Evolutionary conservation across 2,888 invertebrate genomes (phyloP).

Genomic region (Polydrusus tereticollis): DNA sequence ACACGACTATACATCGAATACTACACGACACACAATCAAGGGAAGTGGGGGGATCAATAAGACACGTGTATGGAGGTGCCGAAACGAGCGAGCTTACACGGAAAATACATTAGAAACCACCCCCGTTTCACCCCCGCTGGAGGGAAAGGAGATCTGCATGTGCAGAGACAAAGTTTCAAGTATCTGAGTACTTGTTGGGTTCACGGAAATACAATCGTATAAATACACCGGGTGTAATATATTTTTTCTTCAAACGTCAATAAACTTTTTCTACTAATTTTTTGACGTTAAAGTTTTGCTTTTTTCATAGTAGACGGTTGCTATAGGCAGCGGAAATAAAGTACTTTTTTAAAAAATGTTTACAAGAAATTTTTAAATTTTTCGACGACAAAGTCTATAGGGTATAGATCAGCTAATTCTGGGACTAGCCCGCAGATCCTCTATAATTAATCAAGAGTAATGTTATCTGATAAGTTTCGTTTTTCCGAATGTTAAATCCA

Average conservation of each 20-base stretch:
- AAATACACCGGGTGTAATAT: background rate
- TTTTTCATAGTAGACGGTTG: too few relatives aligned
- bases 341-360: too few relatives aligned
- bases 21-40: slow-evolving; percentile 29
- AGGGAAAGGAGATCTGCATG: slow-evolving; percentile 12
- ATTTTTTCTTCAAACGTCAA: too few relatives aligned
- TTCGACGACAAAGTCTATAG: too few relatives aligned
- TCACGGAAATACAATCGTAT: background rate
- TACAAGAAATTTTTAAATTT: background rate
- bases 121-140: slow-evolving; percentile 6
- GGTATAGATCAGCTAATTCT: background rate
- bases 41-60: slow-evolving; percentile 56
- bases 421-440: background rate
- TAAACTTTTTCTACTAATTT: background rate
- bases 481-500: background rate
- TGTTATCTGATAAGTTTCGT: background rate
- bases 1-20: slow-evolving; percentile 41
- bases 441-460: background rate
- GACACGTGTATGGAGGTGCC: slow-evolving; percentile 69
- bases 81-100: slow-evolving; percentile 64
- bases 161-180: slow-evolving; percentile 16
- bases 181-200: background rate
- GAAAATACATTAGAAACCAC: slow-evolving; percentile 67
- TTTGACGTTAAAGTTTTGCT: background rate
- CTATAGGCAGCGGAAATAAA: too few relatives aligned